Base-by-base conservation (phyloP, 2,888 invertebrate genomes). In the Drosophila flavopinicola region DNA sequence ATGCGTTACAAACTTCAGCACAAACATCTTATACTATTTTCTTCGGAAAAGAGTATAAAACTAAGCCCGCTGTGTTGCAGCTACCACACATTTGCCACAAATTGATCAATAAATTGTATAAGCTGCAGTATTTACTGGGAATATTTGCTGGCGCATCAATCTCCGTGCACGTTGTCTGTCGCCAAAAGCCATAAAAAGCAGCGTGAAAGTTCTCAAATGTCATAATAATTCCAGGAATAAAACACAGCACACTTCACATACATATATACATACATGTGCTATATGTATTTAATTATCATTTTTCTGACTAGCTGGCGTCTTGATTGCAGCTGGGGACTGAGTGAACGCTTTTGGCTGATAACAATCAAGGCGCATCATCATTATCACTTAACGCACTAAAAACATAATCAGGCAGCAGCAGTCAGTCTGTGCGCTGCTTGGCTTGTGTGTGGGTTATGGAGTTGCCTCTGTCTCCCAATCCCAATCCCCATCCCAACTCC, bases 121-220 rank as follows among this genome's bases (percentile, higher is more conserved):
- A 66, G 60, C 63, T 37, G 69, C 61, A 66, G n/a, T n/a, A n/a
- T n/a, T 79, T 84, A 78, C 49, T 80, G 78, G 65, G 79, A 78
- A 83, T n/a, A n/a, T 70, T 79, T 53, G 65, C 52, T 57, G 84
- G 64, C 52, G 80, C 80, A 80, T 80, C 85, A 78, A 82, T 85
- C 80, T 83, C 68, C 17, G 57, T 35, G 82, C 68, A 69, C 85
- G 60, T 75, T 75, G 54, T n/a, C 78, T 84, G 85, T 87, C 83
- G 76, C 82, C 77, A 78, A 75, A 75, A 71, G 71, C 59, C 78
- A 77, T 80, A 78, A 89, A 78, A 88, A 73, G 30, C 72, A 78
- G 83, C 88, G 75, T 88, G 88, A 87, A 87, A 80, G 73, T 78
- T 82, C 84, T 88, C 87, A 85, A 88, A 88, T 88, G 88, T 88